Conservation (phyloP, 2,888 invertebrate genomes). For the Hirtodrosophila cameraria region DNA sequence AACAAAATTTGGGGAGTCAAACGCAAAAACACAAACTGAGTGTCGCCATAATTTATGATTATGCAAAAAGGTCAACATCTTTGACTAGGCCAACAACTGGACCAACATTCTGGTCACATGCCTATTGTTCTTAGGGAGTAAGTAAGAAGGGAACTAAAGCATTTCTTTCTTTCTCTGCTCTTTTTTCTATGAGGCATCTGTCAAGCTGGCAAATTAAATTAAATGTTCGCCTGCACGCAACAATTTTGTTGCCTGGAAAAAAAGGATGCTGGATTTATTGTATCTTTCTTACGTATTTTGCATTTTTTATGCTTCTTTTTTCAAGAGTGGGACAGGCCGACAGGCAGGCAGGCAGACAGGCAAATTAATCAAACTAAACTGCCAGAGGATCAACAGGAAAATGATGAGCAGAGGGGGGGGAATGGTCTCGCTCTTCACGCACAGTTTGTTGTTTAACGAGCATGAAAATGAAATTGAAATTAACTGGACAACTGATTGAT, state of each 20-base stretch:
- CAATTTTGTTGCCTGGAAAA: slow-evolving; percentile 28
- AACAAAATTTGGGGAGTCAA: slow-evolving; percentile 15
- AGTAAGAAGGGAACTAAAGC: slow-evolving; percentile 12
- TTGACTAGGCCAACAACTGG: slow-evolving; percentile 32
- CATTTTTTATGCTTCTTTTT: slow-evolving; percentile 46
- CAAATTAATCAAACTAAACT: slow-evolving; percentile 78
- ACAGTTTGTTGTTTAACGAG: slow-evolving; percentile 70
- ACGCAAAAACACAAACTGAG: slow-evolving; percentile 35
- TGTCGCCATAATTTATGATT: slow-evolving; percentile 76
- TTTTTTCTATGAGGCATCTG: slow-evolving; percentile 59
- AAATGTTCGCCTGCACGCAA: slow-evolving; percentile 56
- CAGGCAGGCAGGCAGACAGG: slow-evolving; percentile 49
- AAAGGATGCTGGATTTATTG: slow-evolving; percentile 59
- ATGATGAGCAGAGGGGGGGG: slow-evolving; percentile 27
- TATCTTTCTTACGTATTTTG: slow-evolving; percentile 17
- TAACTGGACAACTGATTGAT: slow-evolving; percentile 70
- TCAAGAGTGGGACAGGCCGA: slow-evolving; percentile 49
- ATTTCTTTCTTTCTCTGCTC: neutral
- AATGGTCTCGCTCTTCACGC: slow-evolving; percentile 51
- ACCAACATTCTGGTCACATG: slow-evolving; percentile 25
- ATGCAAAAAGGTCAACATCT: slow-evolving; percentile 76
- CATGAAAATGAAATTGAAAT: slow-evolving; percentile 76
- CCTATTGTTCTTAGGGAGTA: neutral
- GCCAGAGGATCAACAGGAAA: slow-evolving; percentile 66
- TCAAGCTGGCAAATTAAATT: slow-evolving; percentile 71